phyloP scores from a whole-genome alignment of 2,113 vertebrate species.

The Danionella cerebrum region DNA sequence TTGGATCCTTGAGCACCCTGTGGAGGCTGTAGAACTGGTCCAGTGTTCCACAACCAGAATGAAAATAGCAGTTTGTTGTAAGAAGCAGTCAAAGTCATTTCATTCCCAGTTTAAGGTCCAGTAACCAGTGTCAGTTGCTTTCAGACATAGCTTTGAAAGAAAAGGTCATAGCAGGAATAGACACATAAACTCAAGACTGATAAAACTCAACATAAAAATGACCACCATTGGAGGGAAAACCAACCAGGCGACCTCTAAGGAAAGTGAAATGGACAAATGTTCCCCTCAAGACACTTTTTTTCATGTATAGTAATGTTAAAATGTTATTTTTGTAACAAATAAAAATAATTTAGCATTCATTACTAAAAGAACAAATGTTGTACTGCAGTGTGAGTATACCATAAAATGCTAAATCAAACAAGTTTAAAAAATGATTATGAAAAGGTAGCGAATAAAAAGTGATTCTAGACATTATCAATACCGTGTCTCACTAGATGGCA shows the following conservation, averaged over 20 bases:
- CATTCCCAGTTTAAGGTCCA: not conserved
- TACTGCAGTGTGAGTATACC: constrained; percentile 33
- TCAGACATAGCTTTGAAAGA: too few species aligned
- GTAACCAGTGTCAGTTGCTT: not conserved
- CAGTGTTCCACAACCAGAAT: too few species aligned
- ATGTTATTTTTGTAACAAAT: constrained; percentile 6
- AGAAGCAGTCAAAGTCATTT: not conserved
- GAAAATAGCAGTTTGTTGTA: not conserved
- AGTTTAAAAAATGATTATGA: constrained; percentile 34
- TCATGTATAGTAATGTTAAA: not conserved
- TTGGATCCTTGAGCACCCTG: too few species aligned
- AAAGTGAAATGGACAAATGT: constrained; percentile 3
- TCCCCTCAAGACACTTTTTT: not conserved
- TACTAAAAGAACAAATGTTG: constrained; percentile 33
- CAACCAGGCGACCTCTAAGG: not conserved
- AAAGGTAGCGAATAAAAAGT: constrained; percentile 44
- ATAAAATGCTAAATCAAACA: constrained; percentile 25
- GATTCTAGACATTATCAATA: constrained; percentile 53
- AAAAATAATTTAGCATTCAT: constrained; percentile 15
- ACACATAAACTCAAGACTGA: too few species aligned
- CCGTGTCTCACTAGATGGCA: constrained; percentile 47
- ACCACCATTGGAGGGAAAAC: not conserved
- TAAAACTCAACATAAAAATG: constrained; percentile 1
- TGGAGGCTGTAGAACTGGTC: too few species aligned
- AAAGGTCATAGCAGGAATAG: constrained; percentile 4